Percentiles rank a stretch among this genome's conserved stretches.
These are phyloP conservation scores for Ellobium chinense DNA, from an alignment of 2,888 invertebrate genomes.

Conservation along the genomic window DNA sequence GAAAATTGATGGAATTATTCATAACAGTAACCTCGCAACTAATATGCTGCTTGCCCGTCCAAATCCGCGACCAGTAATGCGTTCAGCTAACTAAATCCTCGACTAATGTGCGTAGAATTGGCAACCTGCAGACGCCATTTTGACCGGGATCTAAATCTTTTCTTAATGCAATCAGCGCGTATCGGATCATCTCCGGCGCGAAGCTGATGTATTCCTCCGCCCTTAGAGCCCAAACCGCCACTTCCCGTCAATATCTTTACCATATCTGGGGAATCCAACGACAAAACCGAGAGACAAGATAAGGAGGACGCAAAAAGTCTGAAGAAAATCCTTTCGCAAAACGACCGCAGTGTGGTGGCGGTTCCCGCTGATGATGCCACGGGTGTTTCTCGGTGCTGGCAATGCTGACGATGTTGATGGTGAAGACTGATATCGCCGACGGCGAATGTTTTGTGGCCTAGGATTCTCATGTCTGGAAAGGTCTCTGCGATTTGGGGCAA, in stretches of 20 bases:
- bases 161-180: slow-evolving; percentile 41
- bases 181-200: slow-evolving; percentile 33
- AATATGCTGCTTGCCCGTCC: slow-evolving; percentile 29
- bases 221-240: slow-evolving; percentile 28
- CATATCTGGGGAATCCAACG: slow-evolving; percentile 31
- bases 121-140: slow-evolving; percentile 45
- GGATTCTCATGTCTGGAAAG: too few species aligned
- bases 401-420: slow-evolving; percentile 11
- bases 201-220: slow-evolving; percentile 35
- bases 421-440: slow-evolving; percentile 1
- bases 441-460: neutral
- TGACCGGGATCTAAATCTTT: slow-evolving; percentile 36
- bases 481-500: too few species aligned
- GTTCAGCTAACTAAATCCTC: slow-evolving; percentile 38
- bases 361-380: neutral
- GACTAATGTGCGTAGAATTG: slow-evolving; percentile 45
- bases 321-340: slow-evolving; percentile 29
- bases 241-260: slow-evolving; percentile 32
- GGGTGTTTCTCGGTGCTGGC: neutral
- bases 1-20: slow-evolving; percentile 41
- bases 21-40: slow-evolving; percentile 33
- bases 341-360: slow-evolving; percentile 13
- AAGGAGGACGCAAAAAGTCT: slow-evolving; percentile 15
- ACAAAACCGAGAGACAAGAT: slow-evolving; percentile 35
- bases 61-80: slow-evolving; percentile 28